Conservation (phyloP, 2,888 invertebrate genomes). For the Dryocosmus kuriphilus region DNA sequence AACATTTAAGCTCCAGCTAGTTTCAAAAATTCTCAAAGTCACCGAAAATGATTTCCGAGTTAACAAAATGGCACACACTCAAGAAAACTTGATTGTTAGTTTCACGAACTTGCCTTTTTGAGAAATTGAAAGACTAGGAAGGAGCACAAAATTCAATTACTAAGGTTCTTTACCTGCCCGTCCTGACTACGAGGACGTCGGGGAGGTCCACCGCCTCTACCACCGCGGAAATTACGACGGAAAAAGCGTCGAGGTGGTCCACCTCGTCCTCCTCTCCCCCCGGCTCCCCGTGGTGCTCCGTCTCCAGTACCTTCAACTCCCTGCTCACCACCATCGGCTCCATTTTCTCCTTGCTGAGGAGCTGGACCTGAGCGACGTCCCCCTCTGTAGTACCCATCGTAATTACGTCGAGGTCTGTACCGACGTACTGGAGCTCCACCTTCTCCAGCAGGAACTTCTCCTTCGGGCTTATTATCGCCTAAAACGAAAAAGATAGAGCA, state of each 20-base stretch:
- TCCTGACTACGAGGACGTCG: constrained; percentile 80
- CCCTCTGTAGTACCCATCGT: constrained; percentile 77
- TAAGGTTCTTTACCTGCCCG: constrained; percentile 70
- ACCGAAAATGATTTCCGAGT: not conserved
- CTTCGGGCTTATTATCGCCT: constrained; percentile 75
- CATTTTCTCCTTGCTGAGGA: constrained; percentile 66
- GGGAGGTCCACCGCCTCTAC: constrained; percentile 80
- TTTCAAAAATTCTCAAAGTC: not conserved
- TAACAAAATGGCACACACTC: not conserved
- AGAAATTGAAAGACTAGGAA: not conserved
- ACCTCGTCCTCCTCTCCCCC: constrained; percentile 77
- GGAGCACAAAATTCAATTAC: constrained; percentile 3
- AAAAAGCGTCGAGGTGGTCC: constrained; percentile 83
- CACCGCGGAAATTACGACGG: constrained; percentile 87
- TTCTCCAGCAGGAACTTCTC: constrained; percentile 76
- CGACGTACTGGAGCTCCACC: constrained; percentile 75
- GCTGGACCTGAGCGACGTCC: constrained; percentile 75
- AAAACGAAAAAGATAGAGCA: not conserved
- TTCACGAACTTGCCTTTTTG: not conserved
- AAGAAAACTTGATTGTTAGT: not conserved
- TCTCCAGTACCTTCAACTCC: constrained; percentile 62
- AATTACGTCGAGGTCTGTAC: constrained; percentile 78
- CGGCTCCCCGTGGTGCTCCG: constrained; percentile 71
- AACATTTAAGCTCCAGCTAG: not conserved
- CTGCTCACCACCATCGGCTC: constrained; percentile 59